These are phyloP conservation scores for Rynchops niger DNA, from an alignment of 2,113 vertebrate genomes.

Conservation along the genomic window DNA sequence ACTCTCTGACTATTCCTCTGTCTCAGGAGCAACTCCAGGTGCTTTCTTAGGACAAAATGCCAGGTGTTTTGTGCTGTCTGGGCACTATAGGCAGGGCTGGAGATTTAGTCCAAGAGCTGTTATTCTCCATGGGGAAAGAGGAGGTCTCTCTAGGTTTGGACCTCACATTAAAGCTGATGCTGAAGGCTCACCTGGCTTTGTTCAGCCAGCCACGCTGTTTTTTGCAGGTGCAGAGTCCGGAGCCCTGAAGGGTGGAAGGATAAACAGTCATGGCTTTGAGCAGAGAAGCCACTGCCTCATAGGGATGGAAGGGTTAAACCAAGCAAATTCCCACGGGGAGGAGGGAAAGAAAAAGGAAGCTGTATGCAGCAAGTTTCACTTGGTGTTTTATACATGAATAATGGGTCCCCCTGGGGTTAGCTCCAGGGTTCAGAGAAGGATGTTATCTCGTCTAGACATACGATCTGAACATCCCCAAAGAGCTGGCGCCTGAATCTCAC, in stretches of 20 bases:
- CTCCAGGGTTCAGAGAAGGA: conserved; percentile 48
- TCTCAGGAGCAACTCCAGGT: neutral
- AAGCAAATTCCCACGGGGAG: conserved; percentile 48
- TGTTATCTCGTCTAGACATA: conserved; percentile 70
- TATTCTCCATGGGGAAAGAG: neutral
- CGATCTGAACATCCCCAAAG: conserved; percentile 49
- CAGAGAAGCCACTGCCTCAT: neutral
- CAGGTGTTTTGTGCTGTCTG: neutral
- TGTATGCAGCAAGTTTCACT: conserved; percentile 6
- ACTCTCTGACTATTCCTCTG: neutral
- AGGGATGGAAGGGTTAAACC: conserved; percentile 48
- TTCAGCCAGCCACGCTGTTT: neutral
- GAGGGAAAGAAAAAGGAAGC: conserved; percentile 43
- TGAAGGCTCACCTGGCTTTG: conserved; percentile 39
- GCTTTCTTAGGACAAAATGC: neutral
- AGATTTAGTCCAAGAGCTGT: neutral
- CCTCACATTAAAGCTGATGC: conserved; percentile 8
- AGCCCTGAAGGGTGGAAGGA: conserved; percentile 23
- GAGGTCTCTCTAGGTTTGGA: conserved; percentile 25
- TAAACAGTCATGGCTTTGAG: neutral
- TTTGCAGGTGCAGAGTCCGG: conserved; percentile 22
- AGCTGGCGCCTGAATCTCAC: conserved; percentile 53
- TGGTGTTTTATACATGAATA: conserved; percentile 58
- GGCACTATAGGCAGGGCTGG: neutral
- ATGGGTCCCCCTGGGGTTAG: conserved; percentile 51